phyloP scores from a whole-genome alignment of 2,888 invertebrate species.

The Polyommatus icarus region DNA sequence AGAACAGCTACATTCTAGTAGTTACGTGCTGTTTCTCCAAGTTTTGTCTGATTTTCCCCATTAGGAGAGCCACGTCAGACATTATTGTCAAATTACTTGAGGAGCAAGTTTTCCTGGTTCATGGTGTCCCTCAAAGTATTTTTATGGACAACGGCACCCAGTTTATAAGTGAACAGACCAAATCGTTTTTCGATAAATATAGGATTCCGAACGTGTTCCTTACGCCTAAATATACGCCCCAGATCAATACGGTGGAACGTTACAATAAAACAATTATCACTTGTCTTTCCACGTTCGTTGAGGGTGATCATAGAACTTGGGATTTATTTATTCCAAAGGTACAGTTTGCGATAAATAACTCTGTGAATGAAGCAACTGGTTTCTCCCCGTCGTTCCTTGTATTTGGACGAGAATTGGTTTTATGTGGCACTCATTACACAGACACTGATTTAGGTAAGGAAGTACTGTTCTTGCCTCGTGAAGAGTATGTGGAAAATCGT shows the following conservation, averaged over 20 bases:
- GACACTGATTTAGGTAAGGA: too few species aligned
- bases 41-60: slow-evolving; percentile 37
- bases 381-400: too few species aligned
- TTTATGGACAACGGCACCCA: slow-evolving; percentile 37
- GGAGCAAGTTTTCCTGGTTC: slow-evolving; percentile 37
- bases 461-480: too few species aligned
- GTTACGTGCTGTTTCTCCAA: slow-evolving; percentile 40
- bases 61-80: slow-evolving; percentile 33
- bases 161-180: slow-evolving; percentile 35
- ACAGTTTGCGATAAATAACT: slow-evolving; percentile 43
- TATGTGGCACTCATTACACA: too few species aligned
- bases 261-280: slow-evolving; percentile 42
- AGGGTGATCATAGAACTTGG: slow-evolving; percentile 43
- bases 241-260: slow-evolving; percentile 36
- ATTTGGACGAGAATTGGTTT: too few species aligned
- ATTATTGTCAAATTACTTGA: slow-evolving; percentile 36
- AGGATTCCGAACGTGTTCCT: slow-evolving; percentile 38
- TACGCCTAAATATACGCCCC: slow-evolving; percentile 40
- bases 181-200: slow-evolving; percentile 35
- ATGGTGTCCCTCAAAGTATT: slow-evolving; percentile 37
- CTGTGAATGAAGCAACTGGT: slow-evolving; percentile 41
- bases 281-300: neutral
- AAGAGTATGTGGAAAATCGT: too few species aligned
- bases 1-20: slow-evolving; percentile 32
- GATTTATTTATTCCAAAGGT: slow-evolving; percentile 39